Evolutionary conservation across 2,888 invertebrate species (phyloP), one percentile per base, ranked within the genome.

Genomic region (Melanotus villosus): DNA sequence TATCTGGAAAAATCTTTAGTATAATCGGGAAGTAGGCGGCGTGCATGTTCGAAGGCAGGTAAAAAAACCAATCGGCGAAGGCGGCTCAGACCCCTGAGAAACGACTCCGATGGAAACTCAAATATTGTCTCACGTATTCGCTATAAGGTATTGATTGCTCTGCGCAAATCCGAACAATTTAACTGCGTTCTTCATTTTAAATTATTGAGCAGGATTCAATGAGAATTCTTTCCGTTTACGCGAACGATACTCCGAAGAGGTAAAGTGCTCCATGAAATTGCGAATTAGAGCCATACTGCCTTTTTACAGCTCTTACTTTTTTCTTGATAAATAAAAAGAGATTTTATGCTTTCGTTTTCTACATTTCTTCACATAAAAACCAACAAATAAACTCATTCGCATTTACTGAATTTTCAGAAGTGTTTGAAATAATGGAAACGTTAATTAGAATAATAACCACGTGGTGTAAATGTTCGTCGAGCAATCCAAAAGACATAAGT

Each of bases 51-150:
- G 36, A 41, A 58, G 16, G 45, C 45, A 58, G 50, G 47, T 36
- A 58, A 65, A 56, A 54, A 65, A 65, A 65, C 36, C 58, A 50
- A 65, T 65, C 65, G 47, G 34, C 19, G 47, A 47, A 60, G 59
- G 59, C 59, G 45, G 59, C 47, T 60, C 59, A 18, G 58, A n/a
- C 58, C 58, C 58, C 58, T 41, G 58, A 58, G 45, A 64, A 64
- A 64, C 43, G 60, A 45, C 45, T 64, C 36, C 67, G 67, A 63
- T 57, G 45, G 62, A 60, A 67, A 63, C 62, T 72, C 72, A 72
- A 72, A 72, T 72, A 72, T 72, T 72, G 72, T 72, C 72, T 69
- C 66, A 72, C 72, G 69, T 69, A 65, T 30, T 56, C 59, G 65
- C 65, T 58, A 69, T 69, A 62, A 65, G 66, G 63, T 66, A 69